Evolutionary conservation across 2,888 invertebrate genomes (phyloP), one percentile per base, ranked within the genome.

Genomic region (Amphipoea oculea): DNA sequence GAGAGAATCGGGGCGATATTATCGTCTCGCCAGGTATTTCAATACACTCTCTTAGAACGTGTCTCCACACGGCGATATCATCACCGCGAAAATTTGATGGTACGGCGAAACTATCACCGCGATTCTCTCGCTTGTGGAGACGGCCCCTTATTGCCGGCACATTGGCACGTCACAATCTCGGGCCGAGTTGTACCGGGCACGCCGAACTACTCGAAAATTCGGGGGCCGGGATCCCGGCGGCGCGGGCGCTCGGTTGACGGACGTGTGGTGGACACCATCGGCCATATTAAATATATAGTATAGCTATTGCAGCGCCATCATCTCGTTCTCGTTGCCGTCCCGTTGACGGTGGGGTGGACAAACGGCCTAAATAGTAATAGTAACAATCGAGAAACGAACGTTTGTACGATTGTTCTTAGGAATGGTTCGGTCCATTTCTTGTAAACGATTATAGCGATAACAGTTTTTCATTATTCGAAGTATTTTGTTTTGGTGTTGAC

Each of bases 361-460:
- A 36, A 63, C 63, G 7, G 63, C 63, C 9, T 36, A 63, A 63
- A 23, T 42, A 48, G 79, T 48, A 68, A 42, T 60, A 65, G 62
- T 29, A 67, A 76, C 74, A 68, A 67, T 14, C n/a, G 60, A 77
- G 79, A 75, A 77, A 69, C 12, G 48, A 77, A 80, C 20, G 67
- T 65, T 78, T 23, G 23, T 85, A 80, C 73, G 73, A 80, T 81
- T 80, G 86, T 86, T 84, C 76, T 76, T 14, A 76, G 78, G 74
- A 84, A 78, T 68, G 62, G 62, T 78, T 67, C 72, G 71, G 69
- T 69, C 73, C 42, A 78, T 76, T 85, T 85, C 14, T 71, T 76
- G 66, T 63, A 11, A 45, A 70, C 42, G 54, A 72, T 72, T 42
- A 71, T 3, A 20, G 14, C 84, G 85, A 85, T 85, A 85, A 76